Evolutionary conservation across 2,888 invertebrate species (phyloP).

Genomic region (Leptarthrus brevirostris): DNA sequence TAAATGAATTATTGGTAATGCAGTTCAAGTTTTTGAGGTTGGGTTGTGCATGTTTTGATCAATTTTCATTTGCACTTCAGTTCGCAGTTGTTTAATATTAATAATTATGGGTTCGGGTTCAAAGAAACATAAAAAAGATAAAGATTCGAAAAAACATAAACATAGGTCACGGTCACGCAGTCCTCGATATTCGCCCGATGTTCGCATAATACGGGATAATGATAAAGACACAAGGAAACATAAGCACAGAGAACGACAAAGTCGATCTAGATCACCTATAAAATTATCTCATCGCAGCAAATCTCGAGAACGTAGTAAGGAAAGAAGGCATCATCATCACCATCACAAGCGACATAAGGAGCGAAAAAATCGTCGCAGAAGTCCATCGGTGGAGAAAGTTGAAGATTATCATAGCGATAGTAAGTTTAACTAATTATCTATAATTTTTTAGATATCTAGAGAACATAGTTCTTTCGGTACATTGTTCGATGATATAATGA

Average conservation of each 20-base stretch:
- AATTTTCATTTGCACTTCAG: too few relatives aligned
- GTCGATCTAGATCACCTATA: slow-evolving; percentile 4
- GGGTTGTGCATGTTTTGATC: too few relatives aligned
- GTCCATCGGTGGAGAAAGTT: slow-evolving; percentile 51
- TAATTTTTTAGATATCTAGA: neutral
- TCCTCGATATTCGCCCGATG: slow-evolving; percentile 52
- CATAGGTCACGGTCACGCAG: slow-evolving; percentile 59
- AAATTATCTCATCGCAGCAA: neutral
- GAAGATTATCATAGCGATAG: slow-evolving; percentile 66
- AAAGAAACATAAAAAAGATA: slow-evolving; percentile 66
- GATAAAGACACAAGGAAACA: slow-evolving; percentile 11
- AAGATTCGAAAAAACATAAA: slow-evolving; percentile 61
- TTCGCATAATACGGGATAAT: slow-evolving; percentile 48
- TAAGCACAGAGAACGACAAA: slow-evolving; percentile 7
- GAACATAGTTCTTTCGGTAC: slow-evolving; percentile 31
- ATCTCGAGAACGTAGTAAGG: slow-evolving; percentile 45
- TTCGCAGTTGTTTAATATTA: neutral
- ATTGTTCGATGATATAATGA: slow-evolving; percentile 45
- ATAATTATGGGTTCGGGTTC: slow-evolving; percentile 63
- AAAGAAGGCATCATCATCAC: slow-evolving; percentile 58
- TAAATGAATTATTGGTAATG: too few relatives aligned
- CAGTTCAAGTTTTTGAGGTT: too few relatives aligned
- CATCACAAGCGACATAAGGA: slow-evolving; percentile 63
- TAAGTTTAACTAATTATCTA: slow-evolving; percentile 60
- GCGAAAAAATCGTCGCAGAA: slow-evolving; percentile 58